These are phyloP conservation scores for Synanceia verrucosa DNA, from an alignment of 2,797 vertebrate genomes.

Conservation along the genomic window DNA sequence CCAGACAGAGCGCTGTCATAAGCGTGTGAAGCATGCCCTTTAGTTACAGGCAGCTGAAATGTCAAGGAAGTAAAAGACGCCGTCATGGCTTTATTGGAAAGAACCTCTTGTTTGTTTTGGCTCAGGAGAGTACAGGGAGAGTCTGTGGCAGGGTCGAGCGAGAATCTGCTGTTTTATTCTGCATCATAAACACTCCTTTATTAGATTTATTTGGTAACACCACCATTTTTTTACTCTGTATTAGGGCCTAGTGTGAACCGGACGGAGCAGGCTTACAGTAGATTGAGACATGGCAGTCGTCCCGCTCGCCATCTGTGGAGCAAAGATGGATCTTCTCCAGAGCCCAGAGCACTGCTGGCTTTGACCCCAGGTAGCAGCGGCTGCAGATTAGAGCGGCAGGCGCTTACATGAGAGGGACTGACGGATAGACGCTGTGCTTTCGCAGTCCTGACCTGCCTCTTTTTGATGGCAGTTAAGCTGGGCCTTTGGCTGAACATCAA, in stretches of 20 bases:
- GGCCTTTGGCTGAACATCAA: constrained; percentile 14
- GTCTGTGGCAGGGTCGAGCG: background rate
- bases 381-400: constrained; percentile 51
- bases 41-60: constrained; percentile 7
- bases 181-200: background rate
- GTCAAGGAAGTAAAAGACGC: background rate
- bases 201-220: too few relatives aligned
- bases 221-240: too few relatives aligned
- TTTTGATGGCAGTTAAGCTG: constrained; percentile 23
- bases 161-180: constrained; percentile 19
- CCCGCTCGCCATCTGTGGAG: constrained; percentile 56
- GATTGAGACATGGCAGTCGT: constrained; percentile 52
- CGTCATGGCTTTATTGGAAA: background rate
- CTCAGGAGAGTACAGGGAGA: background rate
- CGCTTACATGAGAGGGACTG: constrained; percentile 12
- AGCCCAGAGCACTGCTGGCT: constrained; percentile 59
- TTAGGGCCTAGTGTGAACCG: too few relatives aligned
- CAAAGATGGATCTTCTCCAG: constrained; percentile 64
- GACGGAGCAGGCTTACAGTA: constrained; percentile 58
- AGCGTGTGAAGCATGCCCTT: constrained; percentile 21
- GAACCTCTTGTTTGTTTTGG: constrained; percentile 30
- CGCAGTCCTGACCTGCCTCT: constrained; percentile 21
- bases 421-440: constrained; percentile 16
- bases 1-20: constrained; percentile 42
- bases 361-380: constrained; percentile 45